Percentiles rank a stretch among this genome's conserved stretches.
Evolutionary conservation across 2,113 vertebrate genomes (phyloP).

Genomic region (Otus sunia): DNA sequence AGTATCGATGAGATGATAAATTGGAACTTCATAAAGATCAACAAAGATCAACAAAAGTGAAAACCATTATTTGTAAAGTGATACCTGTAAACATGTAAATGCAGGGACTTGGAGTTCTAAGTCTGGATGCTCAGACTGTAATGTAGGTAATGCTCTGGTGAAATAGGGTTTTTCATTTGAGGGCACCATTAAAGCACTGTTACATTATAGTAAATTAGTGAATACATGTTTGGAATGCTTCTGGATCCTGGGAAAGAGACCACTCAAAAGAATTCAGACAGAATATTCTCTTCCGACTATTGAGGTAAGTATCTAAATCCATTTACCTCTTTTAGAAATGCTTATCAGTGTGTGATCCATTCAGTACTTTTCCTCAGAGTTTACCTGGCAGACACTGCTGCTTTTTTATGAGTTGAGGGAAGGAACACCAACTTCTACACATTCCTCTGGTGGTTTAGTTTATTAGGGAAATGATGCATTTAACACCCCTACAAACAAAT

Average conservation of each 20-base stretch:
- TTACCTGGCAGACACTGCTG: constrained; percentile 42
- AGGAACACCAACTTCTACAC: constrained; percentile 43
- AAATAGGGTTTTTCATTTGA: background rate
- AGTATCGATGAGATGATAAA: background rate
- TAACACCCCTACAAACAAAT: constrained; percentile 63
- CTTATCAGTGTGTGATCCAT: background rate
- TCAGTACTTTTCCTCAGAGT: background rate
- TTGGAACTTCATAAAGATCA: background rate
- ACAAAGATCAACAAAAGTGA: background rate
- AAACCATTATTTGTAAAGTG: background rate
- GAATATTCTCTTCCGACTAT: background rate
- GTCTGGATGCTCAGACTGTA: background rate
- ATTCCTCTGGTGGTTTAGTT: constrained; percentile 50
- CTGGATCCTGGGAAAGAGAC: background rate
- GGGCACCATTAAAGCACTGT: background rate
- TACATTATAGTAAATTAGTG: background rate
- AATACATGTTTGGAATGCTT: background rate
- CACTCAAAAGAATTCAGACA: background rate
- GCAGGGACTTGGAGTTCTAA: background rate
- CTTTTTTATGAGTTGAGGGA: constrained; percentile 15
- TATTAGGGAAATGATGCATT: constrained; percentile 69
- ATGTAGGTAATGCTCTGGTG: background rate
- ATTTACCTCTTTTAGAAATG: background rate
- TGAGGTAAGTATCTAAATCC: background rate
- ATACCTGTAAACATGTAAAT: background rate